Evolutionary conservation across 2,113 vertebrate species (phyloP), one percentile per base, ranked within the genome.

Genomic region (Hyperopisus bebe): DNA sequence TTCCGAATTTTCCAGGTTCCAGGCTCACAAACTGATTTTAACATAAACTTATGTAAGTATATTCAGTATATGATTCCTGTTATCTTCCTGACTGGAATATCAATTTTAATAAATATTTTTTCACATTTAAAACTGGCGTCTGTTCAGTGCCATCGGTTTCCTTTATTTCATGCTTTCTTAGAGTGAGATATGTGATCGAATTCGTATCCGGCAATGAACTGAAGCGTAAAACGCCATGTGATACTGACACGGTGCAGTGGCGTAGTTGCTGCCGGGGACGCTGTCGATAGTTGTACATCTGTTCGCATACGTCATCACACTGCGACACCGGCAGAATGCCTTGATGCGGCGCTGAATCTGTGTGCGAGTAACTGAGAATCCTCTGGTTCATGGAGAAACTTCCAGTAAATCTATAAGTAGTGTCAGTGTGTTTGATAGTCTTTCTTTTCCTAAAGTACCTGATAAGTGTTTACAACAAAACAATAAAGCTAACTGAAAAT

Each of bases 41-140:
- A 19, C 35, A 17, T 35, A 13, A 35, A 88, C 62, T 77, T 74
- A 47, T 50, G 48, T 80, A 62, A 80, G 58, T 66, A 70, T 13
- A 27, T 82, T 89, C 47, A 42, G n/a, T 80, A 89, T 77, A 50
- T 82, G 51, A 39, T n/a, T 84, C 19, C 44, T 11, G 46, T 24
- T 84, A 44, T 80, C 74, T 70, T 31, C 66, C 19, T 35, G 35
- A 8, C 74, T 42, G 35, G 4, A 42, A 80, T 80, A 80, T 31
- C 39, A 1, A 82, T 84, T 84, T 84, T 84, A 84, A 84, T 84
- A 84, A 84, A 84, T n/a, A 84, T 88, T 86, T 70, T 80, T 89
- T 39, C 48, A 80, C 47, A 82, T 66, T 89, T 80, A 70, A 17
- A 74, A 31, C 17, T 5, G 35, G 42, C 9, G 11, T 24, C 44